Conservation (phyloP, 2,113 vertebrate species). For the Platichthys flesus region DNA sequence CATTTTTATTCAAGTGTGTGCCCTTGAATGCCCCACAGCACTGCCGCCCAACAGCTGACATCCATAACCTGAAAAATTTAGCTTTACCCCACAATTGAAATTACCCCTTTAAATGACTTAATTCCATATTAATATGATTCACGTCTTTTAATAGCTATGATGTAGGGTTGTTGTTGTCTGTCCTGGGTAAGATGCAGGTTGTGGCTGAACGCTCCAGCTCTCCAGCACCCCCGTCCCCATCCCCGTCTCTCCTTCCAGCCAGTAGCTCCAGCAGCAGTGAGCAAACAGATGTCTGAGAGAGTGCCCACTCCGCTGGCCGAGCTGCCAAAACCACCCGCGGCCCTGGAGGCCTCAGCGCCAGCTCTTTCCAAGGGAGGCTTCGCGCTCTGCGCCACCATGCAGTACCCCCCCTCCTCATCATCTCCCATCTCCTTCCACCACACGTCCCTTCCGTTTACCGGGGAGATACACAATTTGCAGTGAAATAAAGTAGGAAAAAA, state of each 20-base stretch:
- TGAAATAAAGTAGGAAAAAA: constrained; percentile 29
- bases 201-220: constrained; percentile 67
- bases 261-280: constrained; percentile 80
- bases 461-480: constrained; percentile 45
- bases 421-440: constrained; percentile 21
- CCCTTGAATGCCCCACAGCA: constrained; percentile 21
- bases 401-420: constrained; percentile 8
- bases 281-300: constrained; percentile 88
- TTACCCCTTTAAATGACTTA: neutral
- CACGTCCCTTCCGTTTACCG: constrained; percentile 43
- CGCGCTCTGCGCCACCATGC: constrained; percentile 58
- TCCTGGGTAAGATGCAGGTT: constrained; percentile 61
- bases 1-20: neutral
- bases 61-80: neutral
- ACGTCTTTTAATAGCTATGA: constrained; percentile 19
- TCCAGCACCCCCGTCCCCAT: constrained; percentile 18
- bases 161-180: constrained; percentile 30
- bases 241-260: constrained; percentile 47
- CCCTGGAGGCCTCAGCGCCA: constrained; percentile 79
- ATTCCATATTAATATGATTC: neutral
- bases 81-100: neutral
- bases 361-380: constrained; percentile 76
- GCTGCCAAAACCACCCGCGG: constrained; percentile 82
- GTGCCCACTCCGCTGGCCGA: constrained; percentile 80
- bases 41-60: neutral